Base-by-base conservation (phyloP, 2,113 vertebrate species). In the Microtus ochrogaster region DNA sequence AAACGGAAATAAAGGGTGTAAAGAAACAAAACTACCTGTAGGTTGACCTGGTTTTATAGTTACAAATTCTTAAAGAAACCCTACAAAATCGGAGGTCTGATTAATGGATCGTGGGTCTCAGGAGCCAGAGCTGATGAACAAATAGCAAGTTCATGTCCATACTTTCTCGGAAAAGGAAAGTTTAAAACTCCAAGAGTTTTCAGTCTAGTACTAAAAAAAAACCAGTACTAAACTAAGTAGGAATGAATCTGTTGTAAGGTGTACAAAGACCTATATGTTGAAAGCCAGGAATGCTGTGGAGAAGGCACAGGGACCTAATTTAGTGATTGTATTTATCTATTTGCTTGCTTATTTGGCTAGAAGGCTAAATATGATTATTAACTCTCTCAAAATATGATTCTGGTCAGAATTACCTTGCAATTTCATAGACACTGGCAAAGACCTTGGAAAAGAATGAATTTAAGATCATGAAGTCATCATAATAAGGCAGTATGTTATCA, bases 41-140 rank as follows among this genome's bases (percentile, higher is more conserved):
- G 55, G 85, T 73, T 49, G 47, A 63, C 22, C 47, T 66, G n/a
- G 47, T 76, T 66, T 6, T 44, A 28, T 47, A 14, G n/a, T 73
- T 94, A 22, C n/a, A 91, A 81, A 91, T 76, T 66, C 11, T n/a
- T 83, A 86, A 77, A n/a, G 16, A 52, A 91, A 66, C 44, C 73
- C 5, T 61, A 39, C 30, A 55, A 76, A 58, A 49, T 47, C 10
- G 76, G 55, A 84, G 24, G 13, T 6, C 39, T 72, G 12, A 47
- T 30, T 65, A 84, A 16, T 70, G 4, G 79, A 39, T 77, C 44
- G 58, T 21, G 11, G 33, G 22, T 68, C 26, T 65, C 55, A 94
- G 47, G 81, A 90, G 28, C 55, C 5, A 66, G 30, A 63, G 4
- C n/a, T 24, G 39, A 36, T 28, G n/a, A 11, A 16, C 3, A 86